Conservation (phyloP, 2,888 invertebrate species). For the Eupithecia subumbrata region DNA sequence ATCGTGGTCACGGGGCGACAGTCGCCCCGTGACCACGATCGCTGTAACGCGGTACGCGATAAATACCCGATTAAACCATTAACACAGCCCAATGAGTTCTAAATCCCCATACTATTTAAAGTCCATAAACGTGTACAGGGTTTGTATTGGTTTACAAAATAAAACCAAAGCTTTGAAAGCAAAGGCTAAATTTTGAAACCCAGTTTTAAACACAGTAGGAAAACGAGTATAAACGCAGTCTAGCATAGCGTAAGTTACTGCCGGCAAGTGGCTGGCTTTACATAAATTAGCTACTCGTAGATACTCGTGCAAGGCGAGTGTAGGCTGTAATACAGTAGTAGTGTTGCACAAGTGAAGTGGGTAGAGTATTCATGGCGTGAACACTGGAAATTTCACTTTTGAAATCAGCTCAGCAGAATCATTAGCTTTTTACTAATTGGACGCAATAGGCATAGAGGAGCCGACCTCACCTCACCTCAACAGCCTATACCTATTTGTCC, state of each 20-base stretch:
- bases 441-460: not conserved
- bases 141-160: not conserved
- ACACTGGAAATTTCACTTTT: not conserved
- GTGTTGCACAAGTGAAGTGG: not conserved
- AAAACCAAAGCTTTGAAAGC: not conserved
- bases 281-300: constrained; percentile 32
- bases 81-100: no score
- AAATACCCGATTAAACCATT: no score
- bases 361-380: not conserved
- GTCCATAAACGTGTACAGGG: not conserved
- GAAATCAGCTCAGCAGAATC: not conserved
- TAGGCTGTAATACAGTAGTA: not conserved
- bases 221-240: constrained; percentile 21
- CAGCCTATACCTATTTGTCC: no score
- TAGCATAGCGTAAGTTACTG: constrained; percentile 25
- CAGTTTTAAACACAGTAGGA: not conserved
- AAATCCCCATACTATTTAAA: not conserved
- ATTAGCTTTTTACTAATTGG: not conserved
- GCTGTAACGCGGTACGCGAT: no score
- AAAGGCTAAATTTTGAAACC: not conserved
- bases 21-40: no score
- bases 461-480: no score
- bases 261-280: constrained; percentile 32
- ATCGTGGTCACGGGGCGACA: no score
- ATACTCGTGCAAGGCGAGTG: constrained; percentile 7